Conservation (phyloP, 2,797 vertebrate genomes). For the Tangara arthus region DNA sequence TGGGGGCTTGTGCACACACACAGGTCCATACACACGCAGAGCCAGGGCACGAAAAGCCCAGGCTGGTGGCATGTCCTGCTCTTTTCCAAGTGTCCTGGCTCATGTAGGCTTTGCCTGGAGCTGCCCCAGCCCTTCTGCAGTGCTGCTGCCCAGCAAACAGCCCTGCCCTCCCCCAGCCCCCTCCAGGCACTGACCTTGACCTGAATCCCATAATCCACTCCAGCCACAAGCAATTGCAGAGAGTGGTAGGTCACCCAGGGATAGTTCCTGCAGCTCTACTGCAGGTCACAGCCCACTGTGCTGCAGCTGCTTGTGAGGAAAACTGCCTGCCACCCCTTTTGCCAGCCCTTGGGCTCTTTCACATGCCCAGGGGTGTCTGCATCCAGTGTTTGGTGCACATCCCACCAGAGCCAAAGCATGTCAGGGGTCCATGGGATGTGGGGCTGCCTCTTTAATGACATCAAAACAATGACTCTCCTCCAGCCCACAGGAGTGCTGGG, state of each 20-base stretch:
- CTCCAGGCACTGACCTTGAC: neutral
- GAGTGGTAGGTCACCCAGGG: neutral
- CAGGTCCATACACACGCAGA: neutral
- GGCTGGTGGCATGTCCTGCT: neutral
- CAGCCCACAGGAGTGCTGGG: neutral
- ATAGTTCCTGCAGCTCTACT: neutral
- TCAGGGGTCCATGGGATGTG: too few species aligned
- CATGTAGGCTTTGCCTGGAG: accelerated
- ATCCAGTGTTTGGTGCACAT: neutral
- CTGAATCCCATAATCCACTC: constrained; percentile 36
- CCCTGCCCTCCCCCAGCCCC: neutral
- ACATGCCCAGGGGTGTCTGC: neutral
- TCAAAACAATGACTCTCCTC: neutral
- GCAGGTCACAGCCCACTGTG: neutral
- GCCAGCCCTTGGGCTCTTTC: neutral
- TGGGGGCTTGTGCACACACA: accelerated
- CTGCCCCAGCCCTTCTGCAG: neutral
- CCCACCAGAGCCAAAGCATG: neutral
- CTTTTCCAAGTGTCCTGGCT: accelerated
- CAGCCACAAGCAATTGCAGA: neutral
- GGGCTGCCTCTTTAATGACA: neutral
- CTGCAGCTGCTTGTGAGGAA: neutral
- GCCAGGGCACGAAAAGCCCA: too few species aligned
- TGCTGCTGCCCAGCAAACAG: neutral
- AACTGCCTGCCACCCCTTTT: neutral